Conservation (phyloP, 2,113 vertebrate genomes). For the Barbus barbus region DNA sequence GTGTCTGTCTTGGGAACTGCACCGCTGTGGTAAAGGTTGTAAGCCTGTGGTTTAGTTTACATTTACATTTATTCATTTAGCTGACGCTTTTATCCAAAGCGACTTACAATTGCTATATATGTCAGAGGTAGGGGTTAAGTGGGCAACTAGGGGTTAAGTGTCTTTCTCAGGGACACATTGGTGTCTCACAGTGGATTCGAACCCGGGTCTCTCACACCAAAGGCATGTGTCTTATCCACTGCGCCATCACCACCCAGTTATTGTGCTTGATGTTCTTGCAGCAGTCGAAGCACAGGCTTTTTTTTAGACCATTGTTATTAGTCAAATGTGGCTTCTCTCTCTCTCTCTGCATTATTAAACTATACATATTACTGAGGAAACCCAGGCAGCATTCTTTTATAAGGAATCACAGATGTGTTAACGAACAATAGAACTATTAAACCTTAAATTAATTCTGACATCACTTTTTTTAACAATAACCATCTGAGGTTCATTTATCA, state of each 20-base stretch:
- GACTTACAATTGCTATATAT: no score
- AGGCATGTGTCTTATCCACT: no score
- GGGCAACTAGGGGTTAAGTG: no score
- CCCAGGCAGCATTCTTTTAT: background rate
- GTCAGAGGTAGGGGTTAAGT: no score
- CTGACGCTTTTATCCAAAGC: no score
- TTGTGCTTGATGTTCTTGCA: background rate
- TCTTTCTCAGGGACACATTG: no score
- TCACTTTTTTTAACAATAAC: background rate
- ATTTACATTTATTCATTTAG: no score
- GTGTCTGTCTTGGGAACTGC: constrained; percentile 53
- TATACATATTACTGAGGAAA: background rate
- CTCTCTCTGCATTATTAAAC: background rate
- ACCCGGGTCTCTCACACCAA: no score
- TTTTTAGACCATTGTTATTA: background rate
- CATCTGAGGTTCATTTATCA: background rate
- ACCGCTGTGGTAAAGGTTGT: constrained; percentile 2
- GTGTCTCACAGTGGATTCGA: no score
- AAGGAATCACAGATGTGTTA: background rate
- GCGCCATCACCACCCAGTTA: no score
- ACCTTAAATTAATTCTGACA: background rate
- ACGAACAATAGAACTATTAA: background rate
- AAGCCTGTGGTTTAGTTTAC: constrained; percentile 10
- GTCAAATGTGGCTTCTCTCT: background rate
- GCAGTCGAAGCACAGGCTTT: background rate